Evolutionary conservation across 2,113 vertebrate genomes (phyloP).

Genomic region (Orientallactaga bullata): DNA sequence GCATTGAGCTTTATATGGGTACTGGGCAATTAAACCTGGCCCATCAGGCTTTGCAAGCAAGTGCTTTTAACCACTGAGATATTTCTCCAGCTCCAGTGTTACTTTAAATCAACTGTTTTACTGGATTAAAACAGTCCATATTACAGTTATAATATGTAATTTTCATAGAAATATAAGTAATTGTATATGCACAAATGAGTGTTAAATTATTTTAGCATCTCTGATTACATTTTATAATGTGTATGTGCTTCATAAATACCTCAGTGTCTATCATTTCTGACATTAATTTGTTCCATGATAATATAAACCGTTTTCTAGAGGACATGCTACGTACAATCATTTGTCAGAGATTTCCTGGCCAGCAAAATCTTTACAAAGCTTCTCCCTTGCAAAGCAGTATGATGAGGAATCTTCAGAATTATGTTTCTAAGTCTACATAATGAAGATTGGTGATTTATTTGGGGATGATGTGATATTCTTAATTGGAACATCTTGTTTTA

Average conservation of each 20-base stretch:
- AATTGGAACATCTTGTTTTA: conserved; percentile 43
- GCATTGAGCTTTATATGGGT: too few relatives aligned
- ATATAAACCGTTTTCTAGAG: background rate
- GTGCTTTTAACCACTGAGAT: too few relatives aligned
- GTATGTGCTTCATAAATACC: conserved; percentile 19
- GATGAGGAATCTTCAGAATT: conserved; percentile 40
- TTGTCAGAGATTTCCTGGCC: background rate
- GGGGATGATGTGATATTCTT: background rate
- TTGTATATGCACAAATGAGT: background rate
- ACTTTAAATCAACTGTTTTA: background rate
- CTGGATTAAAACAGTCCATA: background rate
- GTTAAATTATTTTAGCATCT: conserved; percentile 24
- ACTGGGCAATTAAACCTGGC: too few relatives aligned
- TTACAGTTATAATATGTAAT: background rate
- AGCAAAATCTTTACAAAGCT: background rate
- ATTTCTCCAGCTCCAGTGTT: background rate
- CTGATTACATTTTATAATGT: background rate
- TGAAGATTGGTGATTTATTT: background rate
- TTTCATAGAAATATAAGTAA: background rate
- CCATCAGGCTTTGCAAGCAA: too few relatives aligned
- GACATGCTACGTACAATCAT: background rate
- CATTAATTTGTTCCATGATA: background rate
- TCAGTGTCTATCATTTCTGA: background rate
- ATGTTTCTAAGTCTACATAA: background rate
- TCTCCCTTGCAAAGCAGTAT: background rate